phyloP scores from a whole-genome alignment of 1,140 invertebrate genomes.

The Drosophila miranda region DNA sequence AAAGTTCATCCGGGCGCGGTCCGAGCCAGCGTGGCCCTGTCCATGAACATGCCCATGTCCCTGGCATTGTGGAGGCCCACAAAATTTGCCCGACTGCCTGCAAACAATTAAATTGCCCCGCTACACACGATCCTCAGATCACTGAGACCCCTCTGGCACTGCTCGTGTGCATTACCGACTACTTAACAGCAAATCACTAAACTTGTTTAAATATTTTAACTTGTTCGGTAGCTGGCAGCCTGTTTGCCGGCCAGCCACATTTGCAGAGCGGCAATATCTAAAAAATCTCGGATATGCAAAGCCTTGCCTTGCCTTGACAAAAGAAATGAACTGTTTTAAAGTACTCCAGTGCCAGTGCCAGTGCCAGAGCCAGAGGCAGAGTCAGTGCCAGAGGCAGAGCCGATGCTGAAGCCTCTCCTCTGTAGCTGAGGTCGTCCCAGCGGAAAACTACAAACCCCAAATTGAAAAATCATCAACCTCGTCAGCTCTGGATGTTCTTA shows the following conservation, averaged over 20 bases:
- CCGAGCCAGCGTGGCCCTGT: background rate
- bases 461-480: conserved; percentile 80
- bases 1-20: conserved; percentile 37
- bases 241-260: conserved; percentile 57
- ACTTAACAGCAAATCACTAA: conserved; percentile 81
- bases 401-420: background rate
- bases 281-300: conserved; percentile 49
- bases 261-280: conserved; percentile 72
- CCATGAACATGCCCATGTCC: conserved; percentile 11
- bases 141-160: no score
- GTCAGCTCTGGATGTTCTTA: conserved; percentile 58
- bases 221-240: conserved; percentile 59
- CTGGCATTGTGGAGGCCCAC: conserved; percentile 43
- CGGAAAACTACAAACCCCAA: conserved; percentile 80
- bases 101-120: conserved; percentile 36
- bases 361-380: no score
- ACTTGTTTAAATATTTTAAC: conserved; percentile 76
- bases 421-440: conserved; percentile 32
- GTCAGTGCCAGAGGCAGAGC: no score
- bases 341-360: conserved; percentile 42
- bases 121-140: no score
- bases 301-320: conserved; percentile 57
- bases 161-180: conserved; percentile 60
- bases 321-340: conserved; percentile 81
- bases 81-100: conserved; percentile 12